Evolutionary conservation across 2,797 vertebrate genomes (phyloP).

Genomic region (Tarsius wallacei): DNA sequence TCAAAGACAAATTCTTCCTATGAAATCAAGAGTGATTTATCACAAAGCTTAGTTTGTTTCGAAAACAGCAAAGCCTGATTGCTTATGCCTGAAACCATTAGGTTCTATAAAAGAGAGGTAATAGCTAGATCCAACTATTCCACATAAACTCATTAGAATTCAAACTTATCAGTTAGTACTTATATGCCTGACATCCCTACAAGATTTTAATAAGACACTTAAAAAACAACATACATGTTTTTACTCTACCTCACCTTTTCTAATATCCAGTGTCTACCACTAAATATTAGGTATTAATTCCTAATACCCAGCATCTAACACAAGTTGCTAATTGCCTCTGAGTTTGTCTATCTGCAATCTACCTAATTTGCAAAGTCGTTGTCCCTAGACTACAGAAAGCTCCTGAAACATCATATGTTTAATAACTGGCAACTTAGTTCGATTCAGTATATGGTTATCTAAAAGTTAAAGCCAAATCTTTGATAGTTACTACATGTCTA

Average conservation of each 20-base stretch:
- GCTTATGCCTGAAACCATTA: background rate
- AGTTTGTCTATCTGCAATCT: background rate
- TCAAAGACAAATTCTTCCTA: background rate
- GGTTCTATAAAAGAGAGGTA: background rate
- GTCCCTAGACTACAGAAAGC: background rate
- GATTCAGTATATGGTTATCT: background rate
- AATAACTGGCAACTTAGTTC: background rate
- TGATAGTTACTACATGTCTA: background rate
- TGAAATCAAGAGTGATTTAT: background rate
- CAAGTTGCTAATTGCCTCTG: background rate
- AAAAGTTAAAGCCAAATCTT: constrained; percentile 37
- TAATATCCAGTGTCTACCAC: background rate
- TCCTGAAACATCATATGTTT: background rate
- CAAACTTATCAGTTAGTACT: background rate
- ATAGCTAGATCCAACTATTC: background rate
- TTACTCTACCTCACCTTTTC: background rate
- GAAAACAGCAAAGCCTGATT: background rate
- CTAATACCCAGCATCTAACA: background rate
- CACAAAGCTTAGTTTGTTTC: constrained; percentile 50
- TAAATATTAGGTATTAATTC: background rate
- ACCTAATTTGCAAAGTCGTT: background rate
- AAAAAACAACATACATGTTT: background rate
- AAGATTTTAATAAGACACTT: background rate
- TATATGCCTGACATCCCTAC: background rate
- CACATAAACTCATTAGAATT: background rate